Conservation (phyloP, 2,113 vertebrate genomes). For the Mobula hypostoma region DNA sequence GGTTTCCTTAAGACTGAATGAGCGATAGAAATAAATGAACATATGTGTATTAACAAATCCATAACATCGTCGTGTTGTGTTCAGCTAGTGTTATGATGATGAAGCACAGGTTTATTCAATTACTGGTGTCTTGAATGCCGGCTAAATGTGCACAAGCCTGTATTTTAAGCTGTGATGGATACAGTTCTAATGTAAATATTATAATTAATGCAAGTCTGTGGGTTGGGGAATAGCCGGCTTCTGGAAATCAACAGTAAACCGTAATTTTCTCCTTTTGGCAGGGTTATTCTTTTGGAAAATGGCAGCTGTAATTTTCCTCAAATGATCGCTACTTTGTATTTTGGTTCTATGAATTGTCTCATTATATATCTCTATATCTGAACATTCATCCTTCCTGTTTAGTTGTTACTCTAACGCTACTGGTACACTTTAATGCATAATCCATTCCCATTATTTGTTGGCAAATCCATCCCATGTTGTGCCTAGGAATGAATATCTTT, state of each 20-base stretch:
- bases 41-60: not conserved
- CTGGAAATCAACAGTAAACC: not conserved
- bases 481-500: not conserved
- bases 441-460: not conserved
- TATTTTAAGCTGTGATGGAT: not conserved
- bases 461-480: not conserved
- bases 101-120: not conserved
- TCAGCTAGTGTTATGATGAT: not conserved
- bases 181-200: not conserved
- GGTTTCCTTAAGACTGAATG: not conserved
- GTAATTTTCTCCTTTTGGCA: constrained; percentile 9
- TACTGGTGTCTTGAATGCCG: not conserved
- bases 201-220: not conserved
- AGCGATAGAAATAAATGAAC: not conserved
- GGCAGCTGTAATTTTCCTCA: constrained; percentile 17
- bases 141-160: not conserved
- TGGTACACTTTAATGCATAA: not conserved
- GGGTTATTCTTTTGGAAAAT: not conserved
- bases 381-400: not conserved
- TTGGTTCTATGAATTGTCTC: not conserved
- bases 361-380: not conserved
- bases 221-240: not conserved
- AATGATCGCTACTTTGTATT: constrained; percentile 5
- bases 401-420: not conserved
- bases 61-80: not conserved